A percentile compares a stretch with the other conserved stretches of the same genome.
Conservation (phyloP, 2,113 vertebrate genomes). For the Oreochromis niloticus region DNA sequence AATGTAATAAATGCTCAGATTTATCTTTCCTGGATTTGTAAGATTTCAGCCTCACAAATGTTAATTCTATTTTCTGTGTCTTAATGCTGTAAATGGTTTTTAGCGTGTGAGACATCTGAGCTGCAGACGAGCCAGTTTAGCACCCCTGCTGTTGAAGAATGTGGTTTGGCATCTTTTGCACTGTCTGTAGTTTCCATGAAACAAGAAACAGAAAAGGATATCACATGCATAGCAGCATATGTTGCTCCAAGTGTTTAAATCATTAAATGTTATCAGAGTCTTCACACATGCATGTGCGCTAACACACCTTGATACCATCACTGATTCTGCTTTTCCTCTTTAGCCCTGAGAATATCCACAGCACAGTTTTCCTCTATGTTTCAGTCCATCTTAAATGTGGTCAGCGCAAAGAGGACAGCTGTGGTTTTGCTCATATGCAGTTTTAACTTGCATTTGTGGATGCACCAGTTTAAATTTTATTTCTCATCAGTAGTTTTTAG, state of each 20-base stretch:
- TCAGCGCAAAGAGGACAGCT: rapidly evolving
- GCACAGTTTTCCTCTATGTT: background rate
- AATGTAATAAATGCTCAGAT: background rate
- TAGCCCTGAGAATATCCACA: background rate
- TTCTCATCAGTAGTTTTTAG: background rate
- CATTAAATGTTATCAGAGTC: background rate
- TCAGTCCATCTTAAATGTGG: background rate
- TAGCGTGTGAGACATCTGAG: background rate
- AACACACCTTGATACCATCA: background rate
- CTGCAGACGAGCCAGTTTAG: background rate
- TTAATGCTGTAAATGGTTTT: background rate
- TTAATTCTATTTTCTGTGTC: background rate
- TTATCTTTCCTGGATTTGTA: rapidly evolving
- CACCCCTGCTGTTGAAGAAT: background rate
- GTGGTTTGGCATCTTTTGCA: background rate
- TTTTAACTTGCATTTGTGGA: background rate
- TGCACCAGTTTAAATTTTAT: background rate
- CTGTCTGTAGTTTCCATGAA: background rate
- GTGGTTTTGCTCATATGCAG: background rate
- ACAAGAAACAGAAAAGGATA: background rate
- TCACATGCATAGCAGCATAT: background rate
- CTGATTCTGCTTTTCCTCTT: background rate
- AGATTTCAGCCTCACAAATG: background rate
- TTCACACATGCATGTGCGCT: background rate
- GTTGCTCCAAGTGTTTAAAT: background rate